These are phyloP conservation scores for Periophthalmus magnuspinnatus DNA, from an alignment of 2,797 vertebrate species.

Conservation along the genomic window DNA sequence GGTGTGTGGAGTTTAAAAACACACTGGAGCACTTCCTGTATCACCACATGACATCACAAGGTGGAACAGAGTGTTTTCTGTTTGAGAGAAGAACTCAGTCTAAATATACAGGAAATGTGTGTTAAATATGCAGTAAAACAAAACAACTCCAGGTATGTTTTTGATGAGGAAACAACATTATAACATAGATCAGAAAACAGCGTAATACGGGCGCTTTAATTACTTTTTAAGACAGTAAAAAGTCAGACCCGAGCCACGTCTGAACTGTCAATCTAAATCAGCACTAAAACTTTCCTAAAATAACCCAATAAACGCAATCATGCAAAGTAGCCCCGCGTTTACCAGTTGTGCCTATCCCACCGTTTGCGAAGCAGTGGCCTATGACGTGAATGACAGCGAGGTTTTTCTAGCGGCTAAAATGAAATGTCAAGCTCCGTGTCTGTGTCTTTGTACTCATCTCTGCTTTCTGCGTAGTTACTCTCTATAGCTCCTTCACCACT, in stretches of 20 bases:
- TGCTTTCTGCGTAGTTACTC: conserved; percentile 58
- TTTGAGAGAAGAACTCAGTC: too few species aligned
- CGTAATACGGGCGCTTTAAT: too few species aligned
- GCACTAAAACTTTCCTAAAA: neutral
- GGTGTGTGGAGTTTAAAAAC: too few species aligned
- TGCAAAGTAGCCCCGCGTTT: neutral
- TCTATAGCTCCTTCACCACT: conserved; percentile 46
- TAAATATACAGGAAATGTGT: too few species aligned
- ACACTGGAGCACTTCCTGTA: too few species aligned
- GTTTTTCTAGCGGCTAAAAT: conserved; percentile 3
- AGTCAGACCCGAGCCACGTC: neutral
- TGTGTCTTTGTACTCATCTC: conserved; percentile 29
- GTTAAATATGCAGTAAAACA: too few species aligned
- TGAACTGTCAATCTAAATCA: neutral
- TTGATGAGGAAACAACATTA: too few species aligned
- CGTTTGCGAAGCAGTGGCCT: conserved; percentile 5
- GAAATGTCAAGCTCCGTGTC: conserved; percentile 19
- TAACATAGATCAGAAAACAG: too few species aligned
- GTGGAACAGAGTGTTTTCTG: too few species aligned
- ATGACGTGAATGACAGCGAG: conserved; percentile 7
- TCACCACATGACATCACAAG: too few species aligned
- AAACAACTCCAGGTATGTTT: too few species aligned
- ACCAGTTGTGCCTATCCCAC: neutral
- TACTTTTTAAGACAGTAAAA: too few species aligned
- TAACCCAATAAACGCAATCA: neutral